A percentile compares a stretch with the other conserved stretches of the same genome.
Evolutionary conservation across 1,140 invertebrate species (phyloP).

Genomic region (Drosophila kanapiae): DNA sequence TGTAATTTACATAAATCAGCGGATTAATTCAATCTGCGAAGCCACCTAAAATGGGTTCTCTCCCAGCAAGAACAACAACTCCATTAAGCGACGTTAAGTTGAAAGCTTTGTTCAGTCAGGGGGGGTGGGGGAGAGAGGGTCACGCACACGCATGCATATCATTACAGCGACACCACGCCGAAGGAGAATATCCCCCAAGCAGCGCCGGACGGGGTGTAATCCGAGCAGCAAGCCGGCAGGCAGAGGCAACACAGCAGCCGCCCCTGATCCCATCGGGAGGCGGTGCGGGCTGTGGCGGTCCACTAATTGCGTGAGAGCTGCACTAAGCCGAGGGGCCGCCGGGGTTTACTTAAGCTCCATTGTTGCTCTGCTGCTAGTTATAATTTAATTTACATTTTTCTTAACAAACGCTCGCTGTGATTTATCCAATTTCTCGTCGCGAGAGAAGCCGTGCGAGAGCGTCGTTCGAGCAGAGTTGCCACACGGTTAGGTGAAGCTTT

Average conservation of each 20-base stretch:
- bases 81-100: slow-evolving; percentile 80
- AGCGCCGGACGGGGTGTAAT: slow-evolving; percentile 15
- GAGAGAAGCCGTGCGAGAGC: slow-evolving; percentile 23
- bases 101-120: slow-evolving; percentile 51
- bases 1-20: slow-evolving; percentile 82
- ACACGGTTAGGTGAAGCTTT: neutral
- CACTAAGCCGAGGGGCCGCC: slow-evolving; percentile 50
- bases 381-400: slow-evolving; percentile 82
- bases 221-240: slow-evolving; percentile 29
- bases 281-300: slow-evolving; percentile 17
- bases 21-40: slow-evolving; percentile 77
- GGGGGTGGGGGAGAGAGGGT: neutral
- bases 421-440: slow-evolving; percentile 48
- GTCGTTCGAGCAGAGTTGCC: slow-evolving; percentile 51
- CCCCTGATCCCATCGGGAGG: slow-evolving; percentile 37
- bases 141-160: slow-evolving; percentile 32
- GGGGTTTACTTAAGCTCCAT: slow-evolving; percentile 64
- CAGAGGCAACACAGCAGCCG: neutral
- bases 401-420: slow-evolving; percentile 45
- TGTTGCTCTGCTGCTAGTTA: slow-evolving; percentile 71
- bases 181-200: slow-evolving; percentile 7
- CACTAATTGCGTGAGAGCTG: slow-evolving; percentile 61
- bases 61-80: slow-evolving; percentile 61
- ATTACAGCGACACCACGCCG: slow-evolving; percentile 52
- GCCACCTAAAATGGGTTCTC: slow-evolving; percentile 55